A percentile compares a stretch with the other conserved stretches of the same genome.
Evolutionary conservation across 2,113 vertebrate species (phyloP).

Genomic region (Pavo muticus): DNA sequence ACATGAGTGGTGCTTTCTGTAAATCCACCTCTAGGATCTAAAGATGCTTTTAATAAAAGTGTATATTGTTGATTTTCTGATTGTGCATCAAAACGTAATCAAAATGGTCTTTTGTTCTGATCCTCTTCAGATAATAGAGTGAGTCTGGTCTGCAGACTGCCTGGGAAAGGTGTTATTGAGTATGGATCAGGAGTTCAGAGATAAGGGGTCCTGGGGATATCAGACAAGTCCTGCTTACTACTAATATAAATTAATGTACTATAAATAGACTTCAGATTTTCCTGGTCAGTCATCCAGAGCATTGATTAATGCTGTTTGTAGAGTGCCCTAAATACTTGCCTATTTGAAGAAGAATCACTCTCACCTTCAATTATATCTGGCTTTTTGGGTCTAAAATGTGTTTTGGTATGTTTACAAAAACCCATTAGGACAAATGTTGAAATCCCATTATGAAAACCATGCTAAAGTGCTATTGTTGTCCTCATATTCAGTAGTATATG

Average conservation of each 20-base stretch:
- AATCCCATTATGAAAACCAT: not conserved
- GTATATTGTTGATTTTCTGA: not conserved
- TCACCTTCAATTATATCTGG: not conserved
- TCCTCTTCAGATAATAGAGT: not conserved
- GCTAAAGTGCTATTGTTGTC: constrained; percentile 23
- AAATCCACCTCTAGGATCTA: not conserved
- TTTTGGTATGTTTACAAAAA: constrained; percentile 5
- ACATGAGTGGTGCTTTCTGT: not conserved
- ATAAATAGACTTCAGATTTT: not conserved
- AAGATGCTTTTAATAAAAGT: constrained; percentile 5
- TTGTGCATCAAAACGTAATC: not conserved
- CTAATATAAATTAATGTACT: not conserved
- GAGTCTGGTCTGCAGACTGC: not conserved
- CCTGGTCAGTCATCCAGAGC: not conserved
- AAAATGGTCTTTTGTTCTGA: not conserved
- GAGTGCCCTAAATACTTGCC: not conserved
- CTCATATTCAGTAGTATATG: constrained; percentile 25
- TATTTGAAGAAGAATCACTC: not conserved
- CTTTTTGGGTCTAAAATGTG: not conserved
- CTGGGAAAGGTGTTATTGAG: not conserved
- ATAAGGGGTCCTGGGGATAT: not conserved
- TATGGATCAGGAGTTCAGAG: not conserved
- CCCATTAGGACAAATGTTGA: not conserved
- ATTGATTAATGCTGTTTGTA: not conserved
- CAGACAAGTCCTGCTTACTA: not conserved